A percentile compares a stretch with the other conserved stretches of the same genome.
phyloP scores from a whole-genome alignment of 2,113 vertebrate species.

The Chloropsis hardwickii region DNA sequence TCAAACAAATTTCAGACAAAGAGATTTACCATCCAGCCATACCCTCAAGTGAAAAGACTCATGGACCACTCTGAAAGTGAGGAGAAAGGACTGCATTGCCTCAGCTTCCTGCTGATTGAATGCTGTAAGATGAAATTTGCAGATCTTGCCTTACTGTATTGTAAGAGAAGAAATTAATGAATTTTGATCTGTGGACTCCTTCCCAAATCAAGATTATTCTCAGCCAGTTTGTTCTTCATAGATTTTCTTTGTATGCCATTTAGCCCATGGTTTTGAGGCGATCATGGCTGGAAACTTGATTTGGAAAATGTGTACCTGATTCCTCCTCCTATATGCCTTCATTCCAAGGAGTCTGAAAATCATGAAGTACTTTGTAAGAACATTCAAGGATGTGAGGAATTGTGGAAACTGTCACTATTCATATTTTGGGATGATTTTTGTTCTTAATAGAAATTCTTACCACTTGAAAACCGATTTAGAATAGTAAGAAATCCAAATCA shows the following conservation, averaged over 20 bases:
- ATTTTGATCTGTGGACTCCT: not conserved
- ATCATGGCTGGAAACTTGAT: not conserved
- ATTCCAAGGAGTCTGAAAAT: not conserved
- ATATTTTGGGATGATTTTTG: not conserved
- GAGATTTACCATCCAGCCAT: not conserved
- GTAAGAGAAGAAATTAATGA: not conserved
- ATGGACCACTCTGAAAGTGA: not conserved
- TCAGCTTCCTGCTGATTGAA: not conserved
- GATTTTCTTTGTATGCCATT: not conserved
- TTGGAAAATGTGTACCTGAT: not conserved
- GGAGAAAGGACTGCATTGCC: not conserved
- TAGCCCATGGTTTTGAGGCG: not conserved
- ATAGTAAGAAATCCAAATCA: constrained; percentile 37
- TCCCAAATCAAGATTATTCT: not conserved
- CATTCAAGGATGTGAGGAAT: not conserved
- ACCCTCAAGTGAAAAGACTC: not conserved
- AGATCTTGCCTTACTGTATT: not conserved
- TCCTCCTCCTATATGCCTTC: not conserved
- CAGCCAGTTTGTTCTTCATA: not conserved
- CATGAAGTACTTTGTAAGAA: not conserved
- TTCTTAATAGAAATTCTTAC: constrained; percentile 24
- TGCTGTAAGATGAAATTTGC: not conserved
- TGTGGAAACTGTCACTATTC: not conserved
- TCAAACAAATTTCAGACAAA: not conserved
- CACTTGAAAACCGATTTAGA: constrained; percentile 43